A percentile compares a stretch with the other conserved stretches of the same genome.
Conservation (phyloP, 1,140 invertebrate species). For the Bradynema listronoti region DNA sequence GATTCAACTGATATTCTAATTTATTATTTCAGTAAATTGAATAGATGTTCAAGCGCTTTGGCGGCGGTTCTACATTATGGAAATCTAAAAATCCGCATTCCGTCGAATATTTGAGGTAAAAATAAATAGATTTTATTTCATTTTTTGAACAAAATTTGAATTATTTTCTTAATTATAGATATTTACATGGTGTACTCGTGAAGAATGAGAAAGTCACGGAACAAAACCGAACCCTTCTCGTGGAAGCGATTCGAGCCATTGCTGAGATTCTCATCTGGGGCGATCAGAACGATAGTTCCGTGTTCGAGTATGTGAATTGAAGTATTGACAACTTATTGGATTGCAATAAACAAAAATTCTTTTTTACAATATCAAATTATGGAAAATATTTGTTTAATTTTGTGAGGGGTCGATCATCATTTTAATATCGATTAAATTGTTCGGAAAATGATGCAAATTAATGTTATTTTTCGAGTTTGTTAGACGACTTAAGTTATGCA, state of each 20-base stretch:
- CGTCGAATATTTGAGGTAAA: conserved; percentile 55
- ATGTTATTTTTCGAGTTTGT: too few species aligned
- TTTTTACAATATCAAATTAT: too few species aligned
- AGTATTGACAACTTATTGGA: too few species aligned
- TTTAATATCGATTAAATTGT: too few species aligned
- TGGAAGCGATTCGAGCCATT: conserved; percentile 82
- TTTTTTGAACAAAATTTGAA: conserved; percentile 6
- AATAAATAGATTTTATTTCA: conserved; percentile 8
- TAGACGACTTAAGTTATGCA: too few species aligned
- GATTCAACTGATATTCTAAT: too few species aligned
- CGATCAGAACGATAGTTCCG: conserved; percentile 97
- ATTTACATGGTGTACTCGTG: conserved; percentile 85
- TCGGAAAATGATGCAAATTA: too few species aligned
- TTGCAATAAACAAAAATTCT: too few species aligned
- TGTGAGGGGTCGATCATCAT: too few species aligned
- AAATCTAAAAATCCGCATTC: conserved; percentile 57
- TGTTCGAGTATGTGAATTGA: conserved; percentile 99
- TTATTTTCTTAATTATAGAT: conserved; percentile 61
- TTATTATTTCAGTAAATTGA: too few species aligned
- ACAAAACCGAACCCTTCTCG: conserved; percentile 82
- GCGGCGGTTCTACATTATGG: conserved; percentile 41
- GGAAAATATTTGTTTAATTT: too few species aligned
- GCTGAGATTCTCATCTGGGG: conserved; percentile 99
- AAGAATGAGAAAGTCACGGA: conserved; percentile 95
- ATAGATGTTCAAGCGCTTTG: conserved; percentile 20